These are phyloP conservation scores for Crotalus helleri DNA, from an alignment of 2,113 vertebrate species.

Conservation along the genomic window DNA sequence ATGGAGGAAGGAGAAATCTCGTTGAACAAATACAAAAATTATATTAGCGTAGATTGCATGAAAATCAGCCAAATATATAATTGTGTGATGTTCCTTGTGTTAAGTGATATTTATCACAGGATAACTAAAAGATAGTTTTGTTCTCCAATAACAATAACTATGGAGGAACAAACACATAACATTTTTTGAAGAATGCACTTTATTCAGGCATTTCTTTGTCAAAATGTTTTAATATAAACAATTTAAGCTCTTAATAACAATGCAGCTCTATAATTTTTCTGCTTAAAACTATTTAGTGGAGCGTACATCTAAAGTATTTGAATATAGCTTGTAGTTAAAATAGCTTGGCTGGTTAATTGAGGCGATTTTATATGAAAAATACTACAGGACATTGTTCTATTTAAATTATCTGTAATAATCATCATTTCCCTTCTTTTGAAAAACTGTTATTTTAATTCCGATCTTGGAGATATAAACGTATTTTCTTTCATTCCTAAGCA, in stretches of 20 bases:
- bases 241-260: neutral
- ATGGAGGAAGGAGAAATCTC: neutral
- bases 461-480: neutral
- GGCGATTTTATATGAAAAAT: constrained; percentile 21
- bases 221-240: neutral
- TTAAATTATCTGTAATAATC: neutral
- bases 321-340: neutral
- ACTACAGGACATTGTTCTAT: neutral
- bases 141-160: neutral
- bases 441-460: neutral
- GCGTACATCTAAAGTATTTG: neutral
- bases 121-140: neutral
- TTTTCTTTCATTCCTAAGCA: neutral
- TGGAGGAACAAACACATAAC: neutral
- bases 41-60: neutral
- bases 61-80: neutral
- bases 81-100: neutral
- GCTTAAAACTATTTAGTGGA: neutral
- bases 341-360: neutral
- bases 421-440: neutral
- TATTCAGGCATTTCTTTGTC: neutral
- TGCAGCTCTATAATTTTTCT: neutral
- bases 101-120: neutral
- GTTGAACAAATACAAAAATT: neutral
- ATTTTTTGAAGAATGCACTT: neutral